Conservation (phyloP, 2,113 vertebrate species). For the Panthera uncia region DNA sequence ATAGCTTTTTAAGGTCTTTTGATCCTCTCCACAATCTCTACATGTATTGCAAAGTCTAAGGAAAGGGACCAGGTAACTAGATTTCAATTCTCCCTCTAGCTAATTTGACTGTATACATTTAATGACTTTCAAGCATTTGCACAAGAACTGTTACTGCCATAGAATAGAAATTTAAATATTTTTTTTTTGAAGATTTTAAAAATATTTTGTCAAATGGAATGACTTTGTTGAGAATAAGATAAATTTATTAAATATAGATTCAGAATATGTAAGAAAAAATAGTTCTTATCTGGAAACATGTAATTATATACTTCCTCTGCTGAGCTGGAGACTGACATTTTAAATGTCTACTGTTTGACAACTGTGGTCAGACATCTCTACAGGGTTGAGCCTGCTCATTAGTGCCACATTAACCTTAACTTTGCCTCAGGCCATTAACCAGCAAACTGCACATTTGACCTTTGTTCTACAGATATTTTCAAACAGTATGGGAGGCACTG, state of each 20-base stretch:
- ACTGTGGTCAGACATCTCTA: slow-evolving; percentile 72
- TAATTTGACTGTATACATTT: not conserved
- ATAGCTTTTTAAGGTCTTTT: not conserved
- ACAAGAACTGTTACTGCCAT: not conserved
- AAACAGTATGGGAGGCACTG: slow-evolving; percentile 54
- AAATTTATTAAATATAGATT: slow-evolving; percentile 61
- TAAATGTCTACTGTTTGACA: slow-evolving; percentile 77
- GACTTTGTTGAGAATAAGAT: slow-evolving; percentile 33
- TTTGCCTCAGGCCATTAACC: slow-evolving; percentile 80
- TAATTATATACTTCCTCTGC: slow-evolving; percentile 79
- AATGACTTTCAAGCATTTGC: slow-evolving; percentile 11
- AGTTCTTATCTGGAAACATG: slow-evolving; percentile 63
- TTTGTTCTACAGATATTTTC: slow-evolving; percentile 80
- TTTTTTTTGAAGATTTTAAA: not conserved
- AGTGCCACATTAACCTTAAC: slow-evolving; percentile 78
- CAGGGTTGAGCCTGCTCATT: slow-evolving; percentile 75
- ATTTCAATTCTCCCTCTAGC: not conserved
- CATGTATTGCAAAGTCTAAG: not conserved
- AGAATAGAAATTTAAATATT: not conserved
- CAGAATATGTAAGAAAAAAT: slow-evolving; percentile 13
- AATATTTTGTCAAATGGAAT: slow-evolving; percentile 42
- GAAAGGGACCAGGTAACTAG: not conserved
- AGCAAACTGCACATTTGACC: slow-evolving; percentile 78
- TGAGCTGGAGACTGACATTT: slow-evolving; percentile 78
- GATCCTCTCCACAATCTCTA: not conserved